These are phyloP conservation scores for Pachydiplax longipennis DNA, from an alignment of 2,888 invertebrate genomes.

Conservation along the genomic window DNA sequence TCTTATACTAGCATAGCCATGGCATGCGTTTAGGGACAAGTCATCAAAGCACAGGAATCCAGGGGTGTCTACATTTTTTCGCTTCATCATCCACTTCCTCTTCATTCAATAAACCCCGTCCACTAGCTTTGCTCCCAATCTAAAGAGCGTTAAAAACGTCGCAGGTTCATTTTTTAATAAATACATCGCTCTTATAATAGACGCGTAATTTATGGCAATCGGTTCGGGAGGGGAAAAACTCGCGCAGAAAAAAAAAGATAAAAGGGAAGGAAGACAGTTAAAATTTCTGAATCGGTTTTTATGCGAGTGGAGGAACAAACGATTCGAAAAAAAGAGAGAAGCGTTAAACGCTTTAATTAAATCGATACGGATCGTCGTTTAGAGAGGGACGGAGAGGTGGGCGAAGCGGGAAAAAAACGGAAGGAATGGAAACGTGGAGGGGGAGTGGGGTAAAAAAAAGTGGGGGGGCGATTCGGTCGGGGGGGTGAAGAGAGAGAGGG, in stretches of 20 bases:
- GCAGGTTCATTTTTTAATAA: neutral
- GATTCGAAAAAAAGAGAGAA: neutral
- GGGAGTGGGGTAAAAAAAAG: neutral
- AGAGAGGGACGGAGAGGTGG: neutral
- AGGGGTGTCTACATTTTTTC: neutral
- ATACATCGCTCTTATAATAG: neutral
- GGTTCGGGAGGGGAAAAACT: neutral
- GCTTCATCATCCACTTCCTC: neutral
- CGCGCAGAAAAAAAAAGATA: neutral
- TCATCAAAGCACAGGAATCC: neutral
- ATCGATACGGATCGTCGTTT: slow-evolving; percentile 1
- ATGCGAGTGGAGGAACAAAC: slow-evolving; percentile 11
- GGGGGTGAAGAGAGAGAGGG: neutral
- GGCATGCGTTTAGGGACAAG: too few species aligned
- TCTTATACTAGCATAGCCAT: neutral
- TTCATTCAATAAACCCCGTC: neutral
- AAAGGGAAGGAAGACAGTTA: neutral
- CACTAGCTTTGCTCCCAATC: neutral
- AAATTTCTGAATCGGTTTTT: slow-evolving; percentile 12
- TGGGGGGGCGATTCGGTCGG: neutral
- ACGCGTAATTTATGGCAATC: slow-evolving; percentile 12
- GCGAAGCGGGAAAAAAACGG: neutral
- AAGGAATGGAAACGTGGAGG: neutral
- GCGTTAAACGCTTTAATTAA: slow-evolving; percentile 35
- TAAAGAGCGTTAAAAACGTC: neutral